Evolutionary conservation across 1,140 invertebrate species (phyloP), one percentile per base, ranked within the genome.

Genomic region (Mamestra configurata): DNA sequence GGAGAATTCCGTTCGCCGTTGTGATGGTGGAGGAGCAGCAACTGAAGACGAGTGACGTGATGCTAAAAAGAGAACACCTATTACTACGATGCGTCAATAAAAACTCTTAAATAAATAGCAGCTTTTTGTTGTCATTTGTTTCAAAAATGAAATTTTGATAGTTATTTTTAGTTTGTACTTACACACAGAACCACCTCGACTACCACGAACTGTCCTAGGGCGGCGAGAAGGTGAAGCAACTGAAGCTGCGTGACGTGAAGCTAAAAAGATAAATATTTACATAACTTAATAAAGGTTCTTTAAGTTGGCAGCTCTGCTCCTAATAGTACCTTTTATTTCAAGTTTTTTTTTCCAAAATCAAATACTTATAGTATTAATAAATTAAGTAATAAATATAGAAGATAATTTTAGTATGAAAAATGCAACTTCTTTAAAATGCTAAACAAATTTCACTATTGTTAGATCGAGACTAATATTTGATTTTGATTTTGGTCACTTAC

Each of bases 191-290:
- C 22, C 24, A 57, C 53, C 53, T 57, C 53, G 53, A 57, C 24
- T 57, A 1, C 53, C 24, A 27, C 22, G 53, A 57, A 57, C 24
- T 57, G 10, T 57, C 24, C 53, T 57, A 57, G 53, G 24, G 53
- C 24, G 24, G 53, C 20, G 18, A 51, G 49, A 51, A 51, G 49
- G 49, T 51, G 49, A 11, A 57, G 53, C 53, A 57, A 57, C 53
- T 57, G 53, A 27, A 57, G 53, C 22, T 57, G 20, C 20, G 53
- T 57, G 53, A 57, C 53, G 53, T 10, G 53, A 57, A 57, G 24
- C 53, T 57, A 27, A 57, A 57, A 57, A 57, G 24, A 57, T 57
- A 57, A 24, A 57, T 27, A 57, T 57, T 57, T 57, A 57, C 53
- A 57, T 20, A 11, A 43, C 8, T 11, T 13, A 31, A 31, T 31